Conservation (phyloP, 1,140 invertebrate genomes). For the Neoseiulus cucumeris region DNA sequence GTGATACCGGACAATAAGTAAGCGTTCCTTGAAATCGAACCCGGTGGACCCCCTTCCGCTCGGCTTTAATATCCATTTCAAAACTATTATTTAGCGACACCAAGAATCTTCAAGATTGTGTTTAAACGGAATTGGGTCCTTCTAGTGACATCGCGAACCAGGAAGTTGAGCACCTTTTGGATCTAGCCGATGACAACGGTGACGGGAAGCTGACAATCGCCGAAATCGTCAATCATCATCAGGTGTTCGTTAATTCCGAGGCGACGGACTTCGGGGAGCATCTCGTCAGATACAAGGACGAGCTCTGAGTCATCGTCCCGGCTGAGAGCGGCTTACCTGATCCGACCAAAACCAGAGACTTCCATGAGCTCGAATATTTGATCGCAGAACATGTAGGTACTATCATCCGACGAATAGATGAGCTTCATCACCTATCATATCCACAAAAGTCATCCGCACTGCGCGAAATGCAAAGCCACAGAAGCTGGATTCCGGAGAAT, state of each 20-base stretch:
- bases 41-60: too few species aligned
- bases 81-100: conserved; percentile 10
- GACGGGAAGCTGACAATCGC: conserved; percentile 58
- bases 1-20: conserved; percentile 75
- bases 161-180: conserved; percentile 77
- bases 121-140: not conserved
- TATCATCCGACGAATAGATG: too few species aligned
- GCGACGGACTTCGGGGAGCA: conserved; percentile 86
- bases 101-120: not conserved
- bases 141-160: conserved; percentile 60
- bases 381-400: too few species aligned
- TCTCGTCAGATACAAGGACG: conserved; percentile 56
- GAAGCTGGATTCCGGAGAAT: too few species aligned
- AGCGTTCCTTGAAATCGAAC: conserved; percentile 26
- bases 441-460: too few species aligned
- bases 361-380: too few species aligned
- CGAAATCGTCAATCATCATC: conserved; percentile 70
- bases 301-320: conserved; percentile 40
- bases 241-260: conserved; percentile 84
- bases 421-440: too few species aligned
- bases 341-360: too few species aligned
- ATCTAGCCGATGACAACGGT: conserved; percentile 63
- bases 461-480: too few species aligned
- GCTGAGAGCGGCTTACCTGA: too few species aligned
- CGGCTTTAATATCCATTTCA: too few species aligned